Conservation (phyloP, 2,888 invertebrate species). For the Lissonota sp. region DNA sequence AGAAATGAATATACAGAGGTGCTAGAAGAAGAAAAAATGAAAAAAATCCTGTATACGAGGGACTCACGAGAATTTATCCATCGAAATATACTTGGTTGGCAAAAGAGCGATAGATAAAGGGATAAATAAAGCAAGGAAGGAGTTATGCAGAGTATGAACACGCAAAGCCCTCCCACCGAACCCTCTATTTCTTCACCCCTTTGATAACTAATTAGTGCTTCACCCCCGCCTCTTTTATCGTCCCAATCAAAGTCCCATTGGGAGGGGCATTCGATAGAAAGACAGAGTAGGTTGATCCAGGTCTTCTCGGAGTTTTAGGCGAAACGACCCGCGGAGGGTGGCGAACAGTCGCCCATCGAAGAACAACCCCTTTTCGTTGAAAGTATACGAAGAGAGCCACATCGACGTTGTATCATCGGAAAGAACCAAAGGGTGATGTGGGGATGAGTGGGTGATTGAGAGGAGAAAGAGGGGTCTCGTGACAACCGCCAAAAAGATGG, state of each 20-base stretch:
- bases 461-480: not conserved
- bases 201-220: slow-evolving; percentile 87
- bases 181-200: slow-evolving; percentile 84
- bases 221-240: slow-evolving; percentile 82
- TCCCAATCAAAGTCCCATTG: slow-evolving; percentile 77
- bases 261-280: slow-evolving; percentile 20
- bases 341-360: slow-evolving; percentile 37
- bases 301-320: slow-evolving; percentile 25
- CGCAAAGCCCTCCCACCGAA: slow-evolving; percentile 78
- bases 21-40: slow-evolving; percentile 54
- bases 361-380: slow-evolving; percentile 60
- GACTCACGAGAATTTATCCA: not conserved
- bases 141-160: slow-evolving; percentile 40
- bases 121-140: slow-evolving; percentile 14
- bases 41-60: slow-evolving; percentile 18
- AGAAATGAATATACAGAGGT: slow-evolving; percentile 35
- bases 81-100: slow-evolving; percentile 26
- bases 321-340: slow-evolving; percentile 22
- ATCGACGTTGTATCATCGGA: slow-evolving; percentile 60
- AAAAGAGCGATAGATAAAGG: slow-evolving; percentile 23
- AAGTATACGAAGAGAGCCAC: slow-evolving; percentile 24
- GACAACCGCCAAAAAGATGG: slow-evolving; percentile 78
- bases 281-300: slow-evolving; percentile 10
- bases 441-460: not conserved
- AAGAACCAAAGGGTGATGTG: slow-evolving; percentile 5